These are phyloP conservation scores for Dasypus novemcinctus DNA, from an alignment of 2,113 vertebrate genomes.

Conservation along the genomic window DNA sequence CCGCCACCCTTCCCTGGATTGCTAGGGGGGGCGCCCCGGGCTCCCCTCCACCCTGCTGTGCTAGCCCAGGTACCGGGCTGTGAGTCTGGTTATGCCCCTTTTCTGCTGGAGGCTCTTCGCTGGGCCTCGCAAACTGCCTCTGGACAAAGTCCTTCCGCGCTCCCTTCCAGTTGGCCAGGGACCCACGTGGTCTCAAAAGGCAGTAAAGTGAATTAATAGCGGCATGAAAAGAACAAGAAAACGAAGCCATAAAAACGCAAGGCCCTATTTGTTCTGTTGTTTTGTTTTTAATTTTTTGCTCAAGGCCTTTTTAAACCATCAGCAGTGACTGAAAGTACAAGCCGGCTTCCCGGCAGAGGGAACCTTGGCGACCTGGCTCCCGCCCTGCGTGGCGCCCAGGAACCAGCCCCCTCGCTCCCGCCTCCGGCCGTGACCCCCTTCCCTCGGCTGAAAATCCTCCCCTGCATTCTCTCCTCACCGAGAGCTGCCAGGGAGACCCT, in stretches of 20 bases:
- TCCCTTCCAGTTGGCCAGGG: too few relatives aligned
- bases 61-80: neutral
- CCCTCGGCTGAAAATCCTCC: neutral
- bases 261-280: too few relatives aligned
- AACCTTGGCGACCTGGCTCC: neutral
- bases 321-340: neutral
- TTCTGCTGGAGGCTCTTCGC: neutral
- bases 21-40: neutral
- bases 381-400: neutral
- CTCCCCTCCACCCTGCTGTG: neutral
- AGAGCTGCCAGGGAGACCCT: neutral
- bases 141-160: neutral
- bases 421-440: neutral
- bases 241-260: neutral
- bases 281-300: too few relatives aligned
- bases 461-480: too few relatives aligned
- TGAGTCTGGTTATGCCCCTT: too few relatives aligned
- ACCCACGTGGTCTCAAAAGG: too few relatives aligned
- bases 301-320: neutral
- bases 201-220: neutral
- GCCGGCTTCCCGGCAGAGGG: too few relatives aligned
- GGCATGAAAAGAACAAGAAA: neutral
- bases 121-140: neutral
- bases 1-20: fast-evolving
- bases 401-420: neutral